A percentile compares a stretch with the other conserved stretches of the same genome.
Evolutionary conservation across 2,797 vertebrate species (phyloP).

Genomic region (Ceryle rudis): DNA sequence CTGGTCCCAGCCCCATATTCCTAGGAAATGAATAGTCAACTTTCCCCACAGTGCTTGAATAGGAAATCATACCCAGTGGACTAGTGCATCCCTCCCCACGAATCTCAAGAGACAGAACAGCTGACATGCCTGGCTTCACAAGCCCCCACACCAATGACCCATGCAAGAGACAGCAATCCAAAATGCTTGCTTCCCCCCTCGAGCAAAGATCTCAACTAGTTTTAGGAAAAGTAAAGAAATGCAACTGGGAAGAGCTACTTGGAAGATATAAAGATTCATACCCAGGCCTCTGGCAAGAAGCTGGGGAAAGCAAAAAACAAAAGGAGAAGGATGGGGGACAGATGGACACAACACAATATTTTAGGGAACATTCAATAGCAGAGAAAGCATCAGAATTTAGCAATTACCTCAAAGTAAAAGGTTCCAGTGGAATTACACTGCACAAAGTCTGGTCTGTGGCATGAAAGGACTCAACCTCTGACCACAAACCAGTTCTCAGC

Average conservation of each 20-base stretch:
- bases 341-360: background rate
- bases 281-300: background rate
- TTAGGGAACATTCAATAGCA: background rate
- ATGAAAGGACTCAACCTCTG: background rate
- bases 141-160: background rate
- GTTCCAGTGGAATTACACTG: background rate
- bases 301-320: background rate
- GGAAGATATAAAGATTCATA: background rate
- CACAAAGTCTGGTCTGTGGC: background rate
- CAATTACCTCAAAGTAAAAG: background rate
- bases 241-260: background rate
- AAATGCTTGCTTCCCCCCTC: background rate
- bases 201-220: background rate
- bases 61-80: background rate
- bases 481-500: background rate
- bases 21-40: background rate
- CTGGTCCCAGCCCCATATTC: background rate
- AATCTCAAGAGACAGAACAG: background rate
- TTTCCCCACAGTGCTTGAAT: background rate
- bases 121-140: background rate
- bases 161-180: background rate
- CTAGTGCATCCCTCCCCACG: background rate
- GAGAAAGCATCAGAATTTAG: background rate
- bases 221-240: constrained; percentile 21
- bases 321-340: background rate